Evolutionary conservation across 2,797 vertebrate species (phyloP).

Genomic region (Sebastes flavidus): DNA sequence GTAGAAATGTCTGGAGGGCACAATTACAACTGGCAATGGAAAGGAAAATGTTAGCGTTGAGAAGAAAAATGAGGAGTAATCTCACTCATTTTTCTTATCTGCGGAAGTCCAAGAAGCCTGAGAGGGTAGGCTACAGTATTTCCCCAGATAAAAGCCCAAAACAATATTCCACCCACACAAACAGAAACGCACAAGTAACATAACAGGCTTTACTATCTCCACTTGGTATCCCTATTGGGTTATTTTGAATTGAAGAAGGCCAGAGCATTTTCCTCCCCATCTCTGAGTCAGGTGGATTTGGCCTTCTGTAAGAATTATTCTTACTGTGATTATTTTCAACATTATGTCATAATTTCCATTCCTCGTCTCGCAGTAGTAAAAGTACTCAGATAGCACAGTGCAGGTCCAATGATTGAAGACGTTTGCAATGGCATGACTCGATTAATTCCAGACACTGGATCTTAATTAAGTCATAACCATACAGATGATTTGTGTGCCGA

Average conservation of each 20-base stretch:
- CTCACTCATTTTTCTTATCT: constrained; percentile 74
- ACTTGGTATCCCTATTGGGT: constrained; percentile 16
- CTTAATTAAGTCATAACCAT: constrained; percentile 75
- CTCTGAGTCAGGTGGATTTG: not conserved
- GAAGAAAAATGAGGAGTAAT: constrained; percentile 77
- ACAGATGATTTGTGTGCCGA: constrained; percentile 66
- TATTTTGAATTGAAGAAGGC: constrained; percentile 9
- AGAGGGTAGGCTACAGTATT: constrained; percentile 52
- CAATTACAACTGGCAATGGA: constrained; percentile 71
- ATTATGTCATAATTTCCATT: constrained; percentile 18
- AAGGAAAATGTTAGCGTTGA: constrained; percentile 75
- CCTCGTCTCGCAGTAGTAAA: not conserved
- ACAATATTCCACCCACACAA: constrained; percentile 60
- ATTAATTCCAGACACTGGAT: constrained; percentile 68
- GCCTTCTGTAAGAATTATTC: not conserved
- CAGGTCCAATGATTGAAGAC: constrained; percentile 53
- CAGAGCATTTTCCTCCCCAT: not conserved
- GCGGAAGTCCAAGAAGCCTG: constrained; percentile 56
- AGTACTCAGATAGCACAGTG: constrained; percentile 17
- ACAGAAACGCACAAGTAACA: constrained; percentile 33
- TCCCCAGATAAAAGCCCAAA: constrained; percentile 59
- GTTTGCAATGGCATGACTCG: constrained; percentile 48
- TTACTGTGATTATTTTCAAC: constrained; percentile 7
- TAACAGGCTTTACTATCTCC: constrained; percentile 37
- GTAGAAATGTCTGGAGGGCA: constrained; percentile 72